Conservation (phyloP, 2,113 vertebrate genomes). For the Trachemys scripta region DNA sequence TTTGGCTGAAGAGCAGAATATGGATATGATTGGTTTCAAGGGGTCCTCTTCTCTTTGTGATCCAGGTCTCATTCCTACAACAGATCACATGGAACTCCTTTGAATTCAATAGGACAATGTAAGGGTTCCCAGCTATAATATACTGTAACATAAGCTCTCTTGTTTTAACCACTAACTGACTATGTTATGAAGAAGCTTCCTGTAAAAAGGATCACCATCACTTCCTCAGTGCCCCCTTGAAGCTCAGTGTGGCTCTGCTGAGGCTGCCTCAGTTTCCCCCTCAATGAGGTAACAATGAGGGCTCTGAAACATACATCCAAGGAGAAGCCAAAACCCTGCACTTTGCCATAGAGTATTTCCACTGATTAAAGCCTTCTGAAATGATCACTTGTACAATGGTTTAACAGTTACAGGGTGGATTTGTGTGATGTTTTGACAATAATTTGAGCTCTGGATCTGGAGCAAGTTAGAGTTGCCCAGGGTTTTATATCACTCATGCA, state of each 20-base stretch:
- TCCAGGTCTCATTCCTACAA: background rate
- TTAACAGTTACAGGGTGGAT: background rate
- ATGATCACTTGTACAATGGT: background rate
- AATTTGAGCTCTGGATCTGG: background rate
- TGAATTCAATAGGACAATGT: background rate
- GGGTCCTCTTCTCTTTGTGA: background rate
- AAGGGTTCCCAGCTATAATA: background rate
- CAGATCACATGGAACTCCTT: background rate
- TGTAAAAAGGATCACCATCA: no score
- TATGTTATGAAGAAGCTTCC: background rate
- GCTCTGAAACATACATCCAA: background rate
- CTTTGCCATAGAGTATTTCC: background rate
- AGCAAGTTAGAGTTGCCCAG: background rate
- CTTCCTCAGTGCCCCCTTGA: no score
- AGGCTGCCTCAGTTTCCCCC: no score
- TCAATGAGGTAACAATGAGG: no score
- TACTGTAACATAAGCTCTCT: background rate
- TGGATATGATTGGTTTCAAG: background rate
- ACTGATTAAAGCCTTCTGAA: background rate
- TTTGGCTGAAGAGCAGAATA: background rate
- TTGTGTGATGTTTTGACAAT: background rate
- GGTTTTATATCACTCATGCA: accelerated
- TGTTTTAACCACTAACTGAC: background rate
- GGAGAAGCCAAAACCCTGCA: background rate
- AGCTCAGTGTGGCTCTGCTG: no score